phyloP scores from a whole-genome alignment of 2,797 vertebrate genomes.

The Miichthys miiuy region DNA sequence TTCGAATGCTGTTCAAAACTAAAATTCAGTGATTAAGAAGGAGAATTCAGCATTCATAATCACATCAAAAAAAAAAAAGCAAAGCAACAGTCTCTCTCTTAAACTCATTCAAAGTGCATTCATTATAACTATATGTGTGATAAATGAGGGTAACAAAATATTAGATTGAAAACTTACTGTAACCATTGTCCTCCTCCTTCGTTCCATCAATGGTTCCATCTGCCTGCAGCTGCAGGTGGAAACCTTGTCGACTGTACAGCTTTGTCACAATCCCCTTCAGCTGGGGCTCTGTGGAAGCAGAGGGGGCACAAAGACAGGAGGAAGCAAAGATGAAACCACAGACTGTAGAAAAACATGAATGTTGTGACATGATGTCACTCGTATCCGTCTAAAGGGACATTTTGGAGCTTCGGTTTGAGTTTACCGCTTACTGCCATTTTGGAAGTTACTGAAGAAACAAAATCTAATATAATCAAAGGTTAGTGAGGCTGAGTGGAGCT shows the following conservation, averaged over 20 bases:
- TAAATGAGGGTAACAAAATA: not conserved
- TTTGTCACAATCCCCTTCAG: constrained; percentile 99
- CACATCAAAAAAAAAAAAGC: not conserved
- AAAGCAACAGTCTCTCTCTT: not conserved
- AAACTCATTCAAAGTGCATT: not conserved
- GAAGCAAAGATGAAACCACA: constrained; percentile 29
- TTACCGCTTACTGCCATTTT: constrained; percentile 1
- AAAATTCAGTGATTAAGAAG: not conserved
- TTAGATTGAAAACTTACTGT: constrained; percentile 88
- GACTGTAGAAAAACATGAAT: not conserved
- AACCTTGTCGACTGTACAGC: constrained; percentile 99
- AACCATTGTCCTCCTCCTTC: constrained; percentile 98
- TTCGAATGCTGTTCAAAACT: constrained; percentile 1
- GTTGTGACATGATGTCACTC: not conserved
- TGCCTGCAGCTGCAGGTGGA: constrained; percentile 98
- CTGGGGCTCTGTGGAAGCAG: constrained; percentile 92
- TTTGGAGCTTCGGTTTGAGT: not conserved
- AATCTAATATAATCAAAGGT: constrained; percentile 27
- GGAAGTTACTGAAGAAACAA: not conserved
- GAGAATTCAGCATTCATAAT: not conserved
- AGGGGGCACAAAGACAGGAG: constrained; percentile 38
- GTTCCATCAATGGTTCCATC: constrained; percentile 99
- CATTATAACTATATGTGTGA: constrained; percentile 35
- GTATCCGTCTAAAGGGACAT: not conserved
- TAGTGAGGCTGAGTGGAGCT: not conserved